Percentiles rank a stretch among this genome's conserved stretches.
phyloP scores from a whole-genome alignment of 92 coral and sea anemone genomes.

The Bergia puertoricense region DNA sequence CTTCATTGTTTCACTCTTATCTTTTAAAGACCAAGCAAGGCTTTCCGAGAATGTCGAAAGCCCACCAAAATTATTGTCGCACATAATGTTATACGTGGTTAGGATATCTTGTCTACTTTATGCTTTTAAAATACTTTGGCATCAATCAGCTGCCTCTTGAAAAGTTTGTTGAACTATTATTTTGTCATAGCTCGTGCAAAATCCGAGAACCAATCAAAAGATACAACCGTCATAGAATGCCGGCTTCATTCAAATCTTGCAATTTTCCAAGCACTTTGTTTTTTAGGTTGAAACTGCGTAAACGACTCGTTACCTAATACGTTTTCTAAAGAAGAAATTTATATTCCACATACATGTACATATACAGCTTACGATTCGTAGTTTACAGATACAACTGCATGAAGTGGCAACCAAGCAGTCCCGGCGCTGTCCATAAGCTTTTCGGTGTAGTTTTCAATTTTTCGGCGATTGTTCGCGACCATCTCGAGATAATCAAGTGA shows the following conservation, averaged over 20 bases:
- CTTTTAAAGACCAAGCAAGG: constrained; percentile 38
- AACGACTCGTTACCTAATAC: too few relatives aligned
- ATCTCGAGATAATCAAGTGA: too few relatives aligned
- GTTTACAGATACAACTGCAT: too few relatives aligned
- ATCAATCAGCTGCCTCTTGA: too few relatives aligned
- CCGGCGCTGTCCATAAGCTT: too few relatives aligned
- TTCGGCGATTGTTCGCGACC: too few relatives aligned
- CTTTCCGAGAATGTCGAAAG: constrained; percentile 21
- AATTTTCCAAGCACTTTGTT: neutral
- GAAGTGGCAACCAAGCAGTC: too few relatives aligned
- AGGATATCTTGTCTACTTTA: neutral
- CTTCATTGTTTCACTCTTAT: constrained; percentile 33
- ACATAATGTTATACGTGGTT: neutral
- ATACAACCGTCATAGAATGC: neutral
- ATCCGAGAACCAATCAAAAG: neutral
- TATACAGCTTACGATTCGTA: too few relatives aligned
- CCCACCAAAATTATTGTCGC: constrained; percentile 34
- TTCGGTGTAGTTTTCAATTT: too few relatives aligned
- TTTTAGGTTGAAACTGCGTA: too few relatives aligned
- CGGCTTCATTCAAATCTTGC: neutral
- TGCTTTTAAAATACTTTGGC: neutral
- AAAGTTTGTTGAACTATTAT: constrained; percentile 1
- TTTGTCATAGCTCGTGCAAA: constrained; percentile 30
- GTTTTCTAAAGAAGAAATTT: too few relatives aligned
- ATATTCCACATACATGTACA: too few relatives aligned